Evolutionary conservation across 2,113 vertebrate species (phyloP), one percentile per base, ranked within the genome.

Genomic region (Holacanthus passer): DNA sequence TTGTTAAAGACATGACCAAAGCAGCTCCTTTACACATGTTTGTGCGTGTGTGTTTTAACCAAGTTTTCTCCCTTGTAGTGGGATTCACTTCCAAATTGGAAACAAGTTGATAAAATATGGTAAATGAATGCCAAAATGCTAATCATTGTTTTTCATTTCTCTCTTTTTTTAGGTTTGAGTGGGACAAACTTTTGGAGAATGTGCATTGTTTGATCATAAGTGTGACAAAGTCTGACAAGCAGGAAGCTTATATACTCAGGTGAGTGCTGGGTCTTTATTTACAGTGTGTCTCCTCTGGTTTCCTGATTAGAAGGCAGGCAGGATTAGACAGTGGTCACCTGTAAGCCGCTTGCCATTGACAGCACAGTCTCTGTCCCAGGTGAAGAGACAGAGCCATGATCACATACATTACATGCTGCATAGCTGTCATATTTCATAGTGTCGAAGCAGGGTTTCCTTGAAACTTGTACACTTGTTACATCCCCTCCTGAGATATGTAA

Each of bases 171-270:
- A 99, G 98, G 96, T 98, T 98, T 96, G 97, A 99, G 94, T 99
- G 98, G 98, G 98, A 99, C 96, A 97, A 99, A 95, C 98, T 99
- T 95, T 93, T 99, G 97, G 97, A 99, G 96, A 99, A 98, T 99
- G 98, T 99, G 97, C 98, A 99, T 95, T 99, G 98, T 97, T 98
- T 99, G 96, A 99, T 99, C 96, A 99, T 99, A 96, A 99, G 98
- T 99, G 98, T 99, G 97, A 99, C 97, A 96, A 99, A 99, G 97
- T 99, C 97, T 94, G 98, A 99, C 97, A 99, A 97, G 96, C 98
- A 99, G 97, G 98, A 99, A 98, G 98, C 98, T 97, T 99, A 99
- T 98, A 98, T 99, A 99, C 98, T 99, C 97, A 99, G 98, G 97
- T 99, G 93, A 96, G 94, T 91, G 31, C 41, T 12, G n/a, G 4